Base-by-base conservation (phyloP, 2,113 vertebrate genomes). In the Phalacrocorax carbo region DNA sequence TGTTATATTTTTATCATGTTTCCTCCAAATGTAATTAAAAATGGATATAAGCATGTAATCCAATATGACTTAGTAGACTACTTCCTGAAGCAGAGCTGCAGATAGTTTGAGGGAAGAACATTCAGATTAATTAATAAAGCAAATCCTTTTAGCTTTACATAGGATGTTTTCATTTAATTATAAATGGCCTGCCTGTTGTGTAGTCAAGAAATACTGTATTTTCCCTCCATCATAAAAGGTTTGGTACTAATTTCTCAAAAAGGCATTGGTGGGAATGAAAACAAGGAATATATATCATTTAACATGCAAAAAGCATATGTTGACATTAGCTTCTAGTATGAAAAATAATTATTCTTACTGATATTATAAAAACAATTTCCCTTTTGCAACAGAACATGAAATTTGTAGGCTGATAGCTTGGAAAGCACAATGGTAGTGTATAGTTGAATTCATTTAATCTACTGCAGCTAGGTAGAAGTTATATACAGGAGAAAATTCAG, bases 21-120 rank as follows among this genome's bases (percentile, higher is more conserved):
- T 95, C 85, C 82, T 95, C 70, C 80, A 96, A 96, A 96, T 94
- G 54, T 91, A 96, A 97, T 97, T 97, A 92, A 95, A 95, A 95
- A 88, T 69, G 27, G 69, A 83, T 79, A 87, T 92, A 88, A 73
- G 36, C 30, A 17, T 73, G 85, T 91, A 97, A 97, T 92, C 57
- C 55, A 85, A 81, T 94, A 90, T 78, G 77, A 78, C 6, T 89
- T 81, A 73, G 49, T 58, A 88, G 81, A 62, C 60, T 65, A 29
- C 51, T 94, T 96, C 85, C 77, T 90, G 69, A 92, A 94, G 88
- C 17, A 95, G 34, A 87, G 18, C 20, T 77, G 27, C 34, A 71
- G 58, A 89, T 30, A 87, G n/a, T 86, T 86, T 72, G 51, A 85
- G 42, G 29, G 48, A 95, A 82, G 40, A 79, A 2, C 12, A 80